phyloP scores from a whole-genome alignment of 2,113 vertebrate species.

The Ia io region DNA sequence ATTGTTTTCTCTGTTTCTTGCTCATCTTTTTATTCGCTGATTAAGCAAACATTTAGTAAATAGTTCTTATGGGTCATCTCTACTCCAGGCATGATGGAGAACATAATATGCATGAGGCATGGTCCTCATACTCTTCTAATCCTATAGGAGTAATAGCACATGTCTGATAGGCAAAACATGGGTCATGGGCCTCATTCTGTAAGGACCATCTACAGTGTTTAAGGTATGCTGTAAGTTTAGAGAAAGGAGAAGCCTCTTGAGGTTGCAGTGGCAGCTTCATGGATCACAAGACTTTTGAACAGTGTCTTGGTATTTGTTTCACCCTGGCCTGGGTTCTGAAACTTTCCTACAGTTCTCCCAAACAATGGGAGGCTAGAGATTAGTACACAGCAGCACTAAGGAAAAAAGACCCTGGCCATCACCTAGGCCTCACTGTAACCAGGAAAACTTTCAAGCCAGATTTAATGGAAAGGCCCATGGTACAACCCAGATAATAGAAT shows the following conservation, averaged over 20 bases:
- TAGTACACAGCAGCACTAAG: not conserved
- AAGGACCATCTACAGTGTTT: not conserved
- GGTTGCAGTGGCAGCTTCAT: not conserved
- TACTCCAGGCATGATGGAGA: not conserved
- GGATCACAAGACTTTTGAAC: not conserved
- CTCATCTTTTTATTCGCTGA: not conserved
- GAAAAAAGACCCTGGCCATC: not conserved
- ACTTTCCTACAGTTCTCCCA: not conserved
- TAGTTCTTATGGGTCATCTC: not conserved
- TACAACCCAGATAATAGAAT: not conserved
- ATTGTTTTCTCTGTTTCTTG: not conserved
- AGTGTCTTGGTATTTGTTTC: not conserved
- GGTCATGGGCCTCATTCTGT: accelerated
- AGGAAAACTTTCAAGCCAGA: not conserved
- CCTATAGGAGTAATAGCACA: not conserved
- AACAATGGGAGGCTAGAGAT: not conserved
- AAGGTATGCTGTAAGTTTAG: not conserved
- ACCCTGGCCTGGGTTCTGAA: not conserved
- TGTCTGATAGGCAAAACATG: not conserved
- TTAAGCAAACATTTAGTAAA: not conserved
- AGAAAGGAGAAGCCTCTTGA: not conserved
- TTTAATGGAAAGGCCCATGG: not conserved
- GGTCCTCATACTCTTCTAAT: not conserved
- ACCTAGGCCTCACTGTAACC: not conserved
- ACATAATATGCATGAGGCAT: not conserved